Conservation (phyloP, 1,140 invertebrate genomes). For the Pantala flavescens region DNA sequence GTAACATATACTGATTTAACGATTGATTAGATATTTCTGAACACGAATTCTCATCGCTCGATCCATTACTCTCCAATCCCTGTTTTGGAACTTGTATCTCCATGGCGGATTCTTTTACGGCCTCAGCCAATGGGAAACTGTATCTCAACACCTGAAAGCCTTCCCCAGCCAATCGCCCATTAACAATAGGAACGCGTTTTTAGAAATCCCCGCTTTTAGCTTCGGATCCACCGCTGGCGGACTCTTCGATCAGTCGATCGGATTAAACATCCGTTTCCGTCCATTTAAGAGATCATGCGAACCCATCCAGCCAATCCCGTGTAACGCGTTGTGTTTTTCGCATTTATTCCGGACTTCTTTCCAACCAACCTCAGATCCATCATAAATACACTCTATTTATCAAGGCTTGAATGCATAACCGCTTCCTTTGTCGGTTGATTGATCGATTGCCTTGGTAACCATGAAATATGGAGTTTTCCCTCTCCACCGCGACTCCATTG, state of each 20-base stretch:
- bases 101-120: no score
- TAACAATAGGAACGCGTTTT: no score
- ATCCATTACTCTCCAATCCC: no score
- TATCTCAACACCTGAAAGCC: no score
- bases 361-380: not conserved
- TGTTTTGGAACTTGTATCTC: no score
- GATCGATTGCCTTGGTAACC: conserved; percentile 4
- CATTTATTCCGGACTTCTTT: not conserved
- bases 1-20: no score
- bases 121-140: no score
- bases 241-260: not conserved
- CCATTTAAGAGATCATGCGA: not conserved
- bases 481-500: not conserved
- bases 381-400: conserved; percentile 8
- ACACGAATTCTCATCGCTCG: no score
- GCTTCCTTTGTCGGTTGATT: conserved; percentile 8
- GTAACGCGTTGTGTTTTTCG: not conserved
- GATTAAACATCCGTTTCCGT: conserved; percentile 9
- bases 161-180: no score
- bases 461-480: conserved; percentile 4
- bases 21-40: no score
- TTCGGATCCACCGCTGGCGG: no score
- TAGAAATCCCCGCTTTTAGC: no score
- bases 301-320: not conserved
- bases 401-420: conserved; percentile 5